Base-by-base conservation (phyloP, 1,140 invertebrate species). In the Hydropsyche tenuis region DNA sequence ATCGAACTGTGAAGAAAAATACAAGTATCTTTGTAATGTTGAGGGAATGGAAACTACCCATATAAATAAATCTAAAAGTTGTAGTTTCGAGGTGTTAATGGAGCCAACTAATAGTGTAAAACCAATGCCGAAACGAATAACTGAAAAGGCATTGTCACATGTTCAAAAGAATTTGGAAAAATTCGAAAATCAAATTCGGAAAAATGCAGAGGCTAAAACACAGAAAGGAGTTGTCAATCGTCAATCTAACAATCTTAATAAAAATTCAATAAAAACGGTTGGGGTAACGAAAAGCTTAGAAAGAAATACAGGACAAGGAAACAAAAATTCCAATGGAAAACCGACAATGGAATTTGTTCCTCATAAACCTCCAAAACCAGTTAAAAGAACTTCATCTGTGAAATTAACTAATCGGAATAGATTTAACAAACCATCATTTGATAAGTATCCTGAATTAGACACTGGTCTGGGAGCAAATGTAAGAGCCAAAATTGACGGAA, bases 291-390 rank as follows among this genome's bases (percentile, higher is more conserved):
- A 86, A 64, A 86, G 85, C 68, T 80, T 86, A 14, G 88, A 88
- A 80, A 83, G 86, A 65, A 87, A 86, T 77, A 81, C 87, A 1
- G 83, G 83, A 5, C 86, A 85, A 20, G 60, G 73, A 5, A 73
- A 45, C 72, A 88, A 88, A 62, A 83, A 83, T 71, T 80, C 81
- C 73, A 83, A 87, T 81, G 70, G 81, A 79, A 81, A 88, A 85
- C 80, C 83, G 77, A 81, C 85, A 72, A 82, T 85, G 85, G 81
- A 88, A 78, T 86, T 85, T 82, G 82, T 88, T 16, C 85, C 84
- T 1, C 88, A 89, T 71, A 89, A 89, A 78, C 87, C 88, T 2
- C 87, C 88, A 6, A 86, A 85, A 81, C 83, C 81, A 43, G 83
- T 83, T 18, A 85, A 84, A 79, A 80, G 82, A 79, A 86, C 81